These are phyloP conservation scores for Drosophila rufa DNA, from an alignment of 1,140 invertebrate genomes.

Conservation along the genomic window DNA sequence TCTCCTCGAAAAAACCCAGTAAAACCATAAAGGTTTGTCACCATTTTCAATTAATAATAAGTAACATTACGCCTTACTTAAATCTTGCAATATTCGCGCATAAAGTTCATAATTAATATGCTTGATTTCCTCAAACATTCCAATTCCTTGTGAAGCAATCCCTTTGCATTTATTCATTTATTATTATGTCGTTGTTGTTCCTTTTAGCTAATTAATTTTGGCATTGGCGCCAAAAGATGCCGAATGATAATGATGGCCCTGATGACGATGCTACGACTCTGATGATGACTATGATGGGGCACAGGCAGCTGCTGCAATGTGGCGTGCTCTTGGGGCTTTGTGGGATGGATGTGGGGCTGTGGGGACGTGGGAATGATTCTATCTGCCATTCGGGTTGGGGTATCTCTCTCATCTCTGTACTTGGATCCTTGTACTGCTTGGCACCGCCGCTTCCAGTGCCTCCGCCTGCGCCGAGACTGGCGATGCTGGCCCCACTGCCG, in stretches of 20 bases:
- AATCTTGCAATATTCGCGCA: neutral
- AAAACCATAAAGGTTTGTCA: neutral
- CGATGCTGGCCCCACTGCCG: slow-evolving; percentile 33
- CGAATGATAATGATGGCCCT: slow-evolving; percentile 11
- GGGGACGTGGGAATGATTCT: neutral
- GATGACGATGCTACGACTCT: slow-evolving; percentile 3
- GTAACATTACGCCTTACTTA: neutral
- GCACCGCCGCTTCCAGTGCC: slow-evolving; percentile 17
- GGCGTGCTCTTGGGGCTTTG: slow-evolving; percentile 2
- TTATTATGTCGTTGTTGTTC: slow-evolving; percentile 1
- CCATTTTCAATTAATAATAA: neutral
- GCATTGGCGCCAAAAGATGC: slow-evolving; percentile 69
- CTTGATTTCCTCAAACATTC: neutral
- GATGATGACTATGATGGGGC: slow-evolving; percentile 9
- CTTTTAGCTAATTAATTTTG: slow-evolving; percentile 73
- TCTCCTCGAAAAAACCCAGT: neutral
- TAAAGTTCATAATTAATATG: neutral
- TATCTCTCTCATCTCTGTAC: slow-evolving; percentile 51
- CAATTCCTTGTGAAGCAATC: slow-evolving; percentile 22
- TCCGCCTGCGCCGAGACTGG: slow-evolving; percentile 25
- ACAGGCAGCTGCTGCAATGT: slow-evolving; percentile 15
- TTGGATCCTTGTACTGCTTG: slow-evolving; percentile 84
- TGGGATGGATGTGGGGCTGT: neutral
- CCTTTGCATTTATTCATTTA: slow-evolving; percentile 40
- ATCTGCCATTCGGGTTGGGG: neutral